phyloP scores from a whole-genome alignment of 2,797 vertebrate genomes.

The Trematomus bernacchii region DNA sequence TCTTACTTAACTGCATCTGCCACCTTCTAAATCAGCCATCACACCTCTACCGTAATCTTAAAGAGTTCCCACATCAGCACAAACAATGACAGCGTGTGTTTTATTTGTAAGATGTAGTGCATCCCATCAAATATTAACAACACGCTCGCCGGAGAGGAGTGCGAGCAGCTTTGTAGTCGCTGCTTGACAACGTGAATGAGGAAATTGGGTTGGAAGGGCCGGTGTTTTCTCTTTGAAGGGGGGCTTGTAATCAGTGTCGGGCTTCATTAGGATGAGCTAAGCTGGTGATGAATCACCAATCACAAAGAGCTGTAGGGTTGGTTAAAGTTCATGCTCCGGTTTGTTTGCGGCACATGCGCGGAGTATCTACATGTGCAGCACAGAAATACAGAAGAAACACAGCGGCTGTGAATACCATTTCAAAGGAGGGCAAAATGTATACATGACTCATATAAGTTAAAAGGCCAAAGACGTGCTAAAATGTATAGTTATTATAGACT shows the following conservation, averaged over 20 bases:
- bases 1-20: slow-evolving; percentile 33
- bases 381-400: too few species aligned
- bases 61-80: slow-evolving; percentile 32
- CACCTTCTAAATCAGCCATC: slow-evolving; percentile 41
- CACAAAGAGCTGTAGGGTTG: slow-evolving; percentile 26
- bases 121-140: slow-evolving; percentile 67
- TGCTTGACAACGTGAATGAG: slow-evolving; percentile 37
- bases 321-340: too few species aligned
- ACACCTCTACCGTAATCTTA: slow-evolving; percentile 28
- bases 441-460: too few species aligned
- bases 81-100: slow-evolving; percentile 39
- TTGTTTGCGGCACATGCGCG: too few species aligned
- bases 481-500: too few species aligned
- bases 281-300: slow-evolving; percentile 53
- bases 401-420: too few species aligned
- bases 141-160: slow-evolving; percentile 35
- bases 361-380: too few species aligned
- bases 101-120: slow-evolving; percentile 42
- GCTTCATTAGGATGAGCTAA: slow-evolving; percentile 59
- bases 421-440: too few species aligned
- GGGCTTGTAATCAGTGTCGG: slow-evolving; percentile 64
- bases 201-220: slow-evolving; percentile 60
- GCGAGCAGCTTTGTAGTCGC: slow-evolving; percentile 43
- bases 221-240: slow-evolving; percentile 51
- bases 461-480: too few species aligned